Base-by-base conservation (phyloP, 2,797 vertebrate species). In the Cyclura pinguis region DNA sequence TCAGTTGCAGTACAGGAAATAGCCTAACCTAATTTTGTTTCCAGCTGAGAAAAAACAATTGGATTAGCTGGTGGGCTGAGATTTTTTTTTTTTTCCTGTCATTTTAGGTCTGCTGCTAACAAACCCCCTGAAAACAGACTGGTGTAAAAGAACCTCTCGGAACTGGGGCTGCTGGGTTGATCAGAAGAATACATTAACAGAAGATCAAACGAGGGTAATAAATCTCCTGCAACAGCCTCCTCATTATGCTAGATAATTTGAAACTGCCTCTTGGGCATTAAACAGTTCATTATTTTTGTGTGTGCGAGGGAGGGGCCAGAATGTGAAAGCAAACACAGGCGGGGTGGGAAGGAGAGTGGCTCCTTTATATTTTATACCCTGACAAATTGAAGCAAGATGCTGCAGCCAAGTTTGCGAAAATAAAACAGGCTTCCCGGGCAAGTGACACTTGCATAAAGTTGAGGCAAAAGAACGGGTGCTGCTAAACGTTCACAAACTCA, bases 191-290 rank as follows among this genome's bases (percentile, higher is more conserved):
- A 93, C 93, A 96, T 96, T 95, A 95, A 89, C 86, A 84, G 95
- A 94, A 92, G 94, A 96, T 95, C 94, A 95, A 95, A 96, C 95
- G 57, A 76, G 92, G 93, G 94, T 88, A 95, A 95, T 96, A 95
- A 96, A 95, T 96, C 95, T 93, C 93, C 92, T 6, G 0, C 92
- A 92, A 88, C 90, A 94, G 93, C 91, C 93, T 94, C 93, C 94
- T 95, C 95, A 95, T 96, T 96, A 95, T 92, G 92, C 73, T 35
- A 87, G 96, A 94, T 96, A 95, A 96, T 96, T 95, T 95, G 88
- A 96, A 96, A 95, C 94, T 88, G 96, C 95, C 96, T 94, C 95
- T 73, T 86, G 96, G 95, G 96, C 95, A 96, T 96, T 95, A 94
- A 96, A 95, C 93, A 96, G 94, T 95, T 96, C 95, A 94, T 96